Evolutionary conservation across 2,113 vertebrate genomes (phyloP), one percentile per base, ranked within the genome.

Genomic region (Pomatorhinus ruficollis): DNA sequence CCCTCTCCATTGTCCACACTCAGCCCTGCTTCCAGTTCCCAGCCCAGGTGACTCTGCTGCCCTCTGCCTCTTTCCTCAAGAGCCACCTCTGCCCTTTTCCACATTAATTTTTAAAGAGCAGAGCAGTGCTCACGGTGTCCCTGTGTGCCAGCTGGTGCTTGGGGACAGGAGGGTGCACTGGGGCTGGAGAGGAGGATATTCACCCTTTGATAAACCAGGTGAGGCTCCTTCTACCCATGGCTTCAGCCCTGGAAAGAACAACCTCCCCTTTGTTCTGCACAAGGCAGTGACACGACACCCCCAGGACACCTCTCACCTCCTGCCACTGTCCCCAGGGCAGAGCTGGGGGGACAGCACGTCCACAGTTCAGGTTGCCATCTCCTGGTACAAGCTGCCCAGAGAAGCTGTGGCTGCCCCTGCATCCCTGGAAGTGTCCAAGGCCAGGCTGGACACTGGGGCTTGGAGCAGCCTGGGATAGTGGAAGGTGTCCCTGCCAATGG

Each of bases 1-100:
- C 24, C 53, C 40, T 10, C 13, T 8, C 27, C 19, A 3, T 0
- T 2, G 3, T 20, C 23, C n/a, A n/a, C 24, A 24, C 71, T 37
- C n/a, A 24, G 22, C 35, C 77, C 70, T 33, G 45, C 65, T 24
- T 13, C 35, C 54, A 45, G 6, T 15, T 21, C 45, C 30, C 7
- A 10, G 19, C 18, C 57, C 82, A 40, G 78, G 59, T 47, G 15
- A 35, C n/a, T 39, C 52, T 83, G 27, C 27, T 57, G 20, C 6
- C 68, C 56, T 61, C 23, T 11, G n/a, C 50, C 56, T n/a, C 47
- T 27, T 31, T 57, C 37, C 71, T 18, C 24, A 7, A 44, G 74
- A 70, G 40, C 19, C 13, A 14, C 11, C 53, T 47, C 57, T 45
- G 33, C 17, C 2, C 2, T 15, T 57, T 30, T 5, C 31, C 61